Evolutionary conservation across 2,888 invertebrate species (phyloP), one percentile per base, ranked within the genome.

Genomic region (Deilephila elpenor): DNA sequence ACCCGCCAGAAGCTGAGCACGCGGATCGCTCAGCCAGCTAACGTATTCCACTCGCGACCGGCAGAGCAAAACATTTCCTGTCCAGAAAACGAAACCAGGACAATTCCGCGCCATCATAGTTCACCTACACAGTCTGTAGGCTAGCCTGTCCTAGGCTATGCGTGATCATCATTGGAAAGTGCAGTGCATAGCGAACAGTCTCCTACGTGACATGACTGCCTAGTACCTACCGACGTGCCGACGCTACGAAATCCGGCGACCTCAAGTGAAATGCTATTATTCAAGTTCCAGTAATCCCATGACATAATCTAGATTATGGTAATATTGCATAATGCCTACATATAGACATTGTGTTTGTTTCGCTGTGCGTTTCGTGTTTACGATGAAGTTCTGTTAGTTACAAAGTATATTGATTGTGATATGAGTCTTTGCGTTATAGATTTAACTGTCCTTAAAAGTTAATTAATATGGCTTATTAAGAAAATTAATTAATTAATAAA

Each of bases 251-350:
- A 75, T 87, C 83, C 78, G 84, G 77, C 79, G 89, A 88, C 91
- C 90, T 90, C 86, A 81, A 89, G 87, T 88, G 85, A 85, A 88
- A 90, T 86, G 86, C 87, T 82, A 89, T 89, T 89, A 91, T 89
- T 88, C 89, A 87, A 91, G 92, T 88, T 91, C 93, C 80, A 92
- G 89, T 92, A 92, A 90, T 90, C 93, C 88, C 90, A 91, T 93
- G 93, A 93, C 93, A 93, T 93, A 93, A 93, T 91, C 89, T 87
- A 89, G 84, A 89, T 87, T 88, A 86, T 89, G 85, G 79, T 80
- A 82, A 83, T 83, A 72, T 72, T 72, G 56, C 37, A 64, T 67
- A 72, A 72, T 67, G 56, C 34, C 56, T 62, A 71, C 19, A 56
- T 56, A 56, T 37, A 62, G 61, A 32, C 53, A 34, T 62, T 72